phyloP scores from a whole-genome alignment of 2,113 vertebrate species.

The Rhipidura dahli region DNA sequence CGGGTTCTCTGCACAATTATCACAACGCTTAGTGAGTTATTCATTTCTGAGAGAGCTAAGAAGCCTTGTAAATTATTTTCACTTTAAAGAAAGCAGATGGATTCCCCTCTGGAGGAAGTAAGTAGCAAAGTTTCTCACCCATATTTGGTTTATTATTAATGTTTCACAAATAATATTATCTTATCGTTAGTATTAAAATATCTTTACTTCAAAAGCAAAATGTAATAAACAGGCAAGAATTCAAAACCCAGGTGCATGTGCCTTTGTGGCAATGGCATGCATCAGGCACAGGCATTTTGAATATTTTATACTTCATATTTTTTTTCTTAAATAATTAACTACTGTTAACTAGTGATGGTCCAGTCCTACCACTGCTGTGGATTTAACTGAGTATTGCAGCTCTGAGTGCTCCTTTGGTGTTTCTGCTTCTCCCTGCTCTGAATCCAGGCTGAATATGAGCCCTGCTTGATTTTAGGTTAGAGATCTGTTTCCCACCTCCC shows the following conservation, averaged over 20 bases:
- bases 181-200: neutral
- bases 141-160: neutral
- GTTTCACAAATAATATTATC: neutral
- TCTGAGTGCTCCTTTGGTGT: neutral
- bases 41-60: neutral
- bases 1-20: slow-evolving; percentile 44
- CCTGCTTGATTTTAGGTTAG: neutral
- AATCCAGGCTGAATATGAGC: neutral
- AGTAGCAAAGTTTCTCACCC: neutral
- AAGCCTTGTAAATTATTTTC: neutral
- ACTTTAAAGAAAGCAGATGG: neutral
- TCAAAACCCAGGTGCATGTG: neutral
- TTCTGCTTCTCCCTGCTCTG: neutral
- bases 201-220: neutral
- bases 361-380: neutral
- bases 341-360: slow-evolving; percentile 32
- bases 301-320: slow-evolving; percentile 59
- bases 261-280: neutral
- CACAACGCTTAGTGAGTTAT: slow-evolving; percentile 42
- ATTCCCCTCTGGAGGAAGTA: neutral
- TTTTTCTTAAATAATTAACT: slow-evolving; percentile 61
- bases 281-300: slow-evolving; percentile 27
- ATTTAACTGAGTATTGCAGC: neutral
- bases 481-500: neutral
- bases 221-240: neutral